Conservation (phyloP, 2,113 vertebrate species). For the Castor canadensis region DNA sequence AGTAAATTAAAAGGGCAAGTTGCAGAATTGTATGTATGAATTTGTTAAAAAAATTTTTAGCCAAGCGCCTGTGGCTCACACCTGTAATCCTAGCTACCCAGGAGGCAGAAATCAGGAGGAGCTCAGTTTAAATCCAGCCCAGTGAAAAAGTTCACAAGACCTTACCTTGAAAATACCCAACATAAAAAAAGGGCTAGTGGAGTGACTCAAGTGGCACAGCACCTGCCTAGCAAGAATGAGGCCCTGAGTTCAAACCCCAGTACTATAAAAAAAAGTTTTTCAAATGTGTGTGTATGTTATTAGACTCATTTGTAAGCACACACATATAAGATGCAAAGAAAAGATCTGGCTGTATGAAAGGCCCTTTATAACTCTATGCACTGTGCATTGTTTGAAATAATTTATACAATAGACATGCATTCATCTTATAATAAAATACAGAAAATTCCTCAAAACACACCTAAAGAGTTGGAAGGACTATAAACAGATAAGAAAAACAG, state of each 20-base stretch:
- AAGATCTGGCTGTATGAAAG: neutral
- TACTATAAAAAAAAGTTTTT: neutral
- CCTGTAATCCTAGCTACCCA: no score
- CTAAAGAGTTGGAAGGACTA: neutral
- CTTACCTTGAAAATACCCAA: no score
- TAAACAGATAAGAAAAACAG: neutral
- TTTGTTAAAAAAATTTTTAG: neutral
- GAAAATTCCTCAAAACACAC: neutral
- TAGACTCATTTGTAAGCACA: neutral
- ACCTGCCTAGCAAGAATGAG: no score
- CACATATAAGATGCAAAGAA: neutral
- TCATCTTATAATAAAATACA: neutral
- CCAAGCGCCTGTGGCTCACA: no score
- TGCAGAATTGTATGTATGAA: neutral
- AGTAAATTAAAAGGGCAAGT: neutral
- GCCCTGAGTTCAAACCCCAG: no score
- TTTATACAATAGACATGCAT: neutral
- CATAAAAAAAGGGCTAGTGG: no score
- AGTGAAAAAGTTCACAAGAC: no score
- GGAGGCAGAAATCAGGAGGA: no score
- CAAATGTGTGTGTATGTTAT: neutral
- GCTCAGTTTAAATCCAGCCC: no score
- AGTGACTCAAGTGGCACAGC: no score
- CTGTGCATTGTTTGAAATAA: neutral
- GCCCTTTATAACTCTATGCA: neutral